A percentile compares a stretch with the other conserved stretches of the same genome.
These are phyloP conservation scores for Enteromius mattozi DNA, from an alignment of 2,797 vertebrate genomes.

Conservation along the genomic window DNA sequence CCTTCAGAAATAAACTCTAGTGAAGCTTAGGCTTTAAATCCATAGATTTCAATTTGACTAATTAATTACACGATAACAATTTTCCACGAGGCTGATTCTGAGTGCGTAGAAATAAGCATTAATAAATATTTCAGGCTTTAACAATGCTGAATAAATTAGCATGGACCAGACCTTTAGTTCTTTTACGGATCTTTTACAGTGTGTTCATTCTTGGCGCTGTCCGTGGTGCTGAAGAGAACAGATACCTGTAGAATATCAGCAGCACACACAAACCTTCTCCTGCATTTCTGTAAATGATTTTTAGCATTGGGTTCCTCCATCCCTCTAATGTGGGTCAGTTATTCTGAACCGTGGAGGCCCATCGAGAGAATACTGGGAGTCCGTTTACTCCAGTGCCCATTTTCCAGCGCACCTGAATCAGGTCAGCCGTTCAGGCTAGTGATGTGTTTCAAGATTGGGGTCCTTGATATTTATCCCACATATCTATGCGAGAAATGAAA, in stretches of 20 bases:
- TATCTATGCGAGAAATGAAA: background rate
- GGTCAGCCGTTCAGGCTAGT: slow-evolving; percentile 8
- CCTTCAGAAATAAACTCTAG: background rate
- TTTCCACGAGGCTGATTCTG: background rate
- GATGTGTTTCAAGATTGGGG: slow-evolving; percentile 13
- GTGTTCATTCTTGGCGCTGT: background rate
- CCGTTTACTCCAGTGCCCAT: slow-evolving; percentile 43
- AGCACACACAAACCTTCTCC: background rate
- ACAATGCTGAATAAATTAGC: background rate
- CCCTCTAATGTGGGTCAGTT: slow-evolving; percentile 39
- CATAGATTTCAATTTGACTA: background rate
- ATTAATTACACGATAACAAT: background rate
- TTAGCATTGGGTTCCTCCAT: background rate
- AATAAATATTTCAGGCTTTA: background rate
- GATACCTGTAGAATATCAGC: background rate
- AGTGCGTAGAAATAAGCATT: background rate
- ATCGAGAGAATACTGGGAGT: slow-evolving; percentile 20
- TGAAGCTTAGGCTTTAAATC: background rate
- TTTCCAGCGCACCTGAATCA: slow-evolving; percentile 37
- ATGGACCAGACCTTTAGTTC: background rate
- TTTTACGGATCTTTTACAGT: background rate
- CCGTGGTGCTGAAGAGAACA: slow-evolving; percentile 29
- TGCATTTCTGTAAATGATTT: background rate
- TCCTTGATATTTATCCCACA: slow-evolving; percentile 9
- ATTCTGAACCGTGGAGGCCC: slow-evolving; percentile 8